Conservation (phyloP, 2,888 invertebrate genomes). For the Scaptomyza parva region DNA sequence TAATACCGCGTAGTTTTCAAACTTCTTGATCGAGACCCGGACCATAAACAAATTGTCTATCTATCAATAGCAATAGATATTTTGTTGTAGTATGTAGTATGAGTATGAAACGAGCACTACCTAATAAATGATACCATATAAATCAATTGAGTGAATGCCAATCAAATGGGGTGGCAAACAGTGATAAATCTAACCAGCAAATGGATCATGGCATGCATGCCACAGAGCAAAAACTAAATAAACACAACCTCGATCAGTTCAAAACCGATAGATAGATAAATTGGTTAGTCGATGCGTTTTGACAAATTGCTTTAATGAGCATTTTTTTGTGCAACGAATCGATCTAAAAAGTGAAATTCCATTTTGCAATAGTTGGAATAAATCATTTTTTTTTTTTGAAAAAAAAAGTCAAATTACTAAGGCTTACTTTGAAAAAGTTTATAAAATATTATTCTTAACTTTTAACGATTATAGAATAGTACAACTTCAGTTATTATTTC, state of each 20-base stretch:
- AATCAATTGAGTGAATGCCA: slow-evolving; percentile 79
- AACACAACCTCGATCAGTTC: slow-evolving; percentile 32
- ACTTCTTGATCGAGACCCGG: slow-evolving; percentile 8
- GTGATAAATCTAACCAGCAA: slow-evolving; percentile 66
- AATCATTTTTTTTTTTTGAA: too few relatives aligned
- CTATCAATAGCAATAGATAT: slow-evolving; percentile 40
- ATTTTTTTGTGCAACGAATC: slow-evolving; percentile 29
- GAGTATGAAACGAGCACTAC: slow-evolving; percentile 41
- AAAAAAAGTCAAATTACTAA: too few relatives aligned
- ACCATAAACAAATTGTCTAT: slow-evolving; percentile 73
- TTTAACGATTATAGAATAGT: background rate
- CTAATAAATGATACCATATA: slow-evolving; percentile 76
- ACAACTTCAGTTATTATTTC: background rate
- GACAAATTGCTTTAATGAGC: slow-evolving; percentile 39
- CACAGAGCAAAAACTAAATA: slow-evolving; percentile 26
- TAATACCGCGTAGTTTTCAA: slow-evolving; percentile 18
- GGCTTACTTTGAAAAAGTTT: background rate
- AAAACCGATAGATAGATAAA: background rate
- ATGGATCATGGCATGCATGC: slow-evolving; percentile 43
- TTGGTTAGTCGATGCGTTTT: slow-evolving; percentile 27
- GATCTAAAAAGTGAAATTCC: background rate
- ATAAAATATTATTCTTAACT: background rate
- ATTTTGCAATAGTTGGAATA: background rate
- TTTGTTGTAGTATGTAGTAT: slow-evolving; percentile 12
- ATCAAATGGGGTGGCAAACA: slow-evolving; percentile 70